Percentiles rank a stretch among this genome's conserved stretches.
These are phyloP conservation scores for Megalops cyprinoides DNA, from an alignment of 2,797 vertebrate genomes.

Conservation along the genomic window DNA sequence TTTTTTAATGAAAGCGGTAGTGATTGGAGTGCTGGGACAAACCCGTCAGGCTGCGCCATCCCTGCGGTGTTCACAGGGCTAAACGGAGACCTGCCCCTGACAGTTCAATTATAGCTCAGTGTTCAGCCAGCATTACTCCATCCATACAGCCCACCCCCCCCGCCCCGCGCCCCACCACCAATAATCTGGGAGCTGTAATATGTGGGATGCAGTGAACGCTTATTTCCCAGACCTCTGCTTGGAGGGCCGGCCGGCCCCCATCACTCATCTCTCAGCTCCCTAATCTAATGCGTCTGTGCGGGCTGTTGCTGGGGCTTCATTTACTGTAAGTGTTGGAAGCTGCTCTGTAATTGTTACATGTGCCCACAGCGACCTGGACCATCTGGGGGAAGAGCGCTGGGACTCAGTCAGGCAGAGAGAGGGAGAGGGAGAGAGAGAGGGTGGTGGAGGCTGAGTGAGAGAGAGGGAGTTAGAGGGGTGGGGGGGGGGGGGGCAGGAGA, in stretches of 20 bases:
- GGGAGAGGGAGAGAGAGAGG: not conserved
- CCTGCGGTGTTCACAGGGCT: not conserved
- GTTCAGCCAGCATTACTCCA: constrained; percentile 26
- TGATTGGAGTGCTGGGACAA: not conserved
- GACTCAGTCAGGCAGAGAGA: too few relatives aligned
- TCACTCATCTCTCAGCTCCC: constrained; percentile 76
- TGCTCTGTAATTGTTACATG: constrained; percentile 66
- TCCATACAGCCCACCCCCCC: constrained; percentile 19
- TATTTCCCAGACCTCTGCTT: constrained; percentile 49
- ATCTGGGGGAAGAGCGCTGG: too few relatives aligned
- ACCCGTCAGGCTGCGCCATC: too few relatives aligned
- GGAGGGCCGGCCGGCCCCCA: constrained; percentile 62
- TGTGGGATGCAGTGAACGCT: constrained; percentile 48
- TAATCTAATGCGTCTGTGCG: constrained; percentile 76
- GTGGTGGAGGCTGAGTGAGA: not conserved
- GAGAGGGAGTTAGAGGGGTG: constrained; percentile 38
- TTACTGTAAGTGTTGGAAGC: constrained; percentile 65
- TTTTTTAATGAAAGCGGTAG: not conserved
- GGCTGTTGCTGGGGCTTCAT: constrained; percentile 67
- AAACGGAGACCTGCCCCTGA: constrained; percentile 41
- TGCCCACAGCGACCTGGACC: constrained; percentile 66
- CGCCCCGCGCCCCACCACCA: constrained; percentile 6
- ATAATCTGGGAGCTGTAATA: constrained; percentile 49
- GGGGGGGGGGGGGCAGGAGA: not conserved
- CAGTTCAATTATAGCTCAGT: constrained; percentile 55